These are phyloP conservation scores for Alectura lathami DNA, from an alignment of 2,113 vertebrate genomes.

Conservation along the genomic window DNA sequence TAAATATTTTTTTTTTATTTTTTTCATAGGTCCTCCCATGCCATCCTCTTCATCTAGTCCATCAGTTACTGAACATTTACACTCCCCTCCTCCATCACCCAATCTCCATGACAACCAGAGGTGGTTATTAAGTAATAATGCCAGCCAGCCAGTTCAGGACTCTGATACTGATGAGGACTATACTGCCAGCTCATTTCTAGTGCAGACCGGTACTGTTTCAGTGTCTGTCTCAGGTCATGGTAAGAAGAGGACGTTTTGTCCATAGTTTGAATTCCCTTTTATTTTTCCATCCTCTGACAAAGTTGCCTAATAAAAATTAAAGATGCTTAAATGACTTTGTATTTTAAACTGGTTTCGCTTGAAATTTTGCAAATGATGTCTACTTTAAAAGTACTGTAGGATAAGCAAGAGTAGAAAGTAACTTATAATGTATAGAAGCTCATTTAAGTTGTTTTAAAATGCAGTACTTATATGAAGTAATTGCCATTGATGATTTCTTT, in stretches of 20 bases:
- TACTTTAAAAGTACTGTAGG: background rate
- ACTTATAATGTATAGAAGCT: background rate
- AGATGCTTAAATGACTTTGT: background rate
- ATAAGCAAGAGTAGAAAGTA: background rate
- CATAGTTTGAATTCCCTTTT: conserved; percentile 53
- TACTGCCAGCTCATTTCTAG: conserved; percentile 71
- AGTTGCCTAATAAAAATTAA: background rate
- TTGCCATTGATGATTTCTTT: background rate
- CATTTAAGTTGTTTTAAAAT: background rate
- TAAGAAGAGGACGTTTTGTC: conserved; percentile 71
- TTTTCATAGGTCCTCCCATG: conserved; percentile 78
- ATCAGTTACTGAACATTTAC: conserved; percentile 81
- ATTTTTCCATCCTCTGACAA: conserved; percentile 44
- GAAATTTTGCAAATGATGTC: background rate
- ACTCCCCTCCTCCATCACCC: conserved; percentile 80
- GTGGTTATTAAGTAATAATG: conserved; percentile 84
- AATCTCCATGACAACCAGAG: conserved; percentile 82
- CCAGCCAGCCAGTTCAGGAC: conserved; percentile 79
- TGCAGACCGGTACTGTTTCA: conserved; percentile 62
- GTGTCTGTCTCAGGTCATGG: conserved; percentile 73
- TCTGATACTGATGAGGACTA: conserved; percentile 82
- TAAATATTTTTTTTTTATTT: conserved; percentile 64
- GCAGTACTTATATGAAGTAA: background rate
- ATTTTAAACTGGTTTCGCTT: background rate
- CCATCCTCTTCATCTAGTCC: conserved; percentile 84